phyloP scores from a whole-genome alignment of 2,797 vertebrate species.

The Caiman crocodilus region DNA sequence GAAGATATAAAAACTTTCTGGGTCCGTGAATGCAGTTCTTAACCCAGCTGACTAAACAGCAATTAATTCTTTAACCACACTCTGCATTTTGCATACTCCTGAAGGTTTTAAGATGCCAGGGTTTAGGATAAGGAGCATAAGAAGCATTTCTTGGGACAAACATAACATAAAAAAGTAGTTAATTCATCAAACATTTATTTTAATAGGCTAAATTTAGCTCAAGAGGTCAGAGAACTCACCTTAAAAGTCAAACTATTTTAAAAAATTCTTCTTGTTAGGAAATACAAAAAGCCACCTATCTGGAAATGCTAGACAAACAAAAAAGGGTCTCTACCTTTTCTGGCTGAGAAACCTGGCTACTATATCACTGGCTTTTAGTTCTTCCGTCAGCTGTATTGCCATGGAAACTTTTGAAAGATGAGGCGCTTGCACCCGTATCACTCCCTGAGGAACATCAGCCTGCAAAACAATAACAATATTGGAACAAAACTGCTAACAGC shows the following conservation, averaged over 20 bases:
- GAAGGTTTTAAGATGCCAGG: not conserved
- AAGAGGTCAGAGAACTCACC: not conserved
- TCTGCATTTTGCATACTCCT: not conserved
- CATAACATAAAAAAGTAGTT: not conserved
- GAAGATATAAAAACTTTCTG: not conserved
- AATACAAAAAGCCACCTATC: constrained; percentile 27
- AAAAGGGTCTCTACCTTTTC: constrained; percentile 85
- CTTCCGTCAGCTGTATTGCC: constrained; percentile 96
- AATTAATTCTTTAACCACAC: not conserved
- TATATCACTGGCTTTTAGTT: constrained; percentile 92
- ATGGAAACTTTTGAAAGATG: constrained; percentile 98
- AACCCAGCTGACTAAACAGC: not conserved
- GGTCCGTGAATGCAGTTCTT: not conserved
- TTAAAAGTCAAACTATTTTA: not conserved
- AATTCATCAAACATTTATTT: not conserved
- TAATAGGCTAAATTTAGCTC: not conserved
- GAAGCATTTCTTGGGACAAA: not conserved
- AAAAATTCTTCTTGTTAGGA: constrained; percentile 6
- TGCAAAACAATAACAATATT: constrained; percentile 81
- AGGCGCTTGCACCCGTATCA: constrained; percentile 96
- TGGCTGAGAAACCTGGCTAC: constrained; percentile 94
- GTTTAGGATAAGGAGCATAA: not conserved
- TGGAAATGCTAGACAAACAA: constrained; percentile 19
- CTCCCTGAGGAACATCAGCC: constrained; percentile 89
- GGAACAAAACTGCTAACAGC: constrained; percentile 78